A percentile compares a stretch with the other conserved stretches of the same genome.
phyloP scores from a whole-genome alignment of 2,888 invertebrate genomes.

The Aricia artaxerxes region DNA sequence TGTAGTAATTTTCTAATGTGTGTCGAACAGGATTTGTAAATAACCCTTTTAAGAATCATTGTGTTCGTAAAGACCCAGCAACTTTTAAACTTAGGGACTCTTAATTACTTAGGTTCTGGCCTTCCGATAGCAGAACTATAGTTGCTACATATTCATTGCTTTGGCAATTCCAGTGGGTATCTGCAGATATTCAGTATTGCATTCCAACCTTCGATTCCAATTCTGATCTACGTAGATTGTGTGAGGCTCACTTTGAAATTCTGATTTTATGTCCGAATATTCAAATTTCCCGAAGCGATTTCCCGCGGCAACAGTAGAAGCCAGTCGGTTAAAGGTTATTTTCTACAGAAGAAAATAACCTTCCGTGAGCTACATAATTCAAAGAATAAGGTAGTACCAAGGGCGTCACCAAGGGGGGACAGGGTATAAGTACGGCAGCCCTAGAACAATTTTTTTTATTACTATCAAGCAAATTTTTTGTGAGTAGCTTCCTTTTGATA shows the following conservation, averaged over 20 bases:
- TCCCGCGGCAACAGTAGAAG: background rate
- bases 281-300: background rate
- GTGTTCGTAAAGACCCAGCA: too few relatives aligned
- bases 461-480: too few relatives aligned
- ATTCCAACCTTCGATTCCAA: constrained; percentile 18
- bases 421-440: too few relatives aligned
- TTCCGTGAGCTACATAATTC: background rate
- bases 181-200: background rate
- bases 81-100: too few relatives aligned
- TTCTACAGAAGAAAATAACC: background rate
- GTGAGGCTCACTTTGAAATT: constrained; percentile 1
- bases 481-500: too few relatives aligned
- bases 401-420: too few relatives aligned
- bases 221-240: constrained; percentile 6
- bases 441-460: too few relatives aligned
- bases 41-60: too few relatives aligned
- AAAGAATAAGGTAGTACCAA: too few relatives aligned
- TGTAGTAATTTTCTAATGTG: too few relatives aligned
- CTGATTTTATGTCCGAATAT: constrained; percentile 6
- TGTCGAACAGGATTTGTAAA: too few relatives aligned
- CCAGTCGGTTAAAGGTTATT: background rate
- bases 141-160: background rate
- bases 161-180: background rate
- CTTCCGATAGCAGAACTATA: background rate
- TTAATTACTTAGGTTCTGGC: background rate